phyloP scores from a whole-genome alignment of 1,140 invertebrate genomes.

The Papilio xuthus region DNA sequence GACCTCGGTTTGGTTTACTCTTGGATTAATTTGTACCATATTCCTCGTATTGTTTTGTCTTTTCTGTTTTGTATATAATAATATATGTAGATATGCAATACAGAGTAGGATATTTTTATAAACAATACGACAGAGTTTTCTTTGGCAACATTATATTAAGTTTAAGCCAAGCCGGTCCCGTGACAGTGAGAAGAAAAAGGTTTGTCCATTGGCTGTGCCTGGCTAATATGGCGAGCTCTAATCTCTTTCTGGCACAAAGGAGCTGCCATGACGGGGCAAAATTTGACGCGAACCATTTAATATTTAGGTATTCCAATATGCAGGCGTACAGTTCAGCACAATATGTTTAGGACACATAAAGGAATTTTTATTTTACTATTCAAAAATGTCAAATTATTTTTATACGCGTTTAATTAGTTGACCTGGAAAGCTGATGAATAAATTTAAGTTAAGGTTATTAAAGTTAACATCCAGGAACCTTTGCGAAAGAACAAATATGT shows the following conservation, averaged over 20 bases:
- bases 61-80: background rate
- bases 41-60: background rate
- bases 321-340: constrained; percentile 60
- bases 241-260: constrained; percentile 74
- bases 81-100: background rate
- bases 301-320: constrained; percentile 77
- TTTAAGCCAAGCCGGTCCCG: constrained; percentile 9
- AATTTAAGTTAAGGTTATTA: too few relatives aligned
- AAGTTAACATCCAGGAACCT: too few relatives aligned
- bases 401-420: too few relatives aligned
- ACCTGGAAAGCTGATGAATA: too few relatives aligned
- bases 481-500: too few relatives aligned
- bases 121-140: background rate
- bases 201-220: constrained; percentile 55
- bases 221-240: constrained; percentile 74
- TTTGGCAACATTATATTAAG: background rate
- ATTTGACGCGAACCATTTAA: constrained; percentile 76
- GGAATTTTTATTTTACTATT: background rate
- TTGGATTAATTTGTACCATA: constrained; percentile 28
- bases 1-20: constrained; percentile 52
- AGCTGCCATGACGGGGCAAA: constrained; percentile 76
- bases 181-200: constrained; percentile 61
- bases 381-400: too few relatives aligned
- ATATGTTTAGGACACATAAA: constrained; percentile 8
- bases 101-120: background rate